Base-by-base conservation (phyloP, 2,797 vertebrate genomes). In the Zenarchopterus dispar region DNA sequence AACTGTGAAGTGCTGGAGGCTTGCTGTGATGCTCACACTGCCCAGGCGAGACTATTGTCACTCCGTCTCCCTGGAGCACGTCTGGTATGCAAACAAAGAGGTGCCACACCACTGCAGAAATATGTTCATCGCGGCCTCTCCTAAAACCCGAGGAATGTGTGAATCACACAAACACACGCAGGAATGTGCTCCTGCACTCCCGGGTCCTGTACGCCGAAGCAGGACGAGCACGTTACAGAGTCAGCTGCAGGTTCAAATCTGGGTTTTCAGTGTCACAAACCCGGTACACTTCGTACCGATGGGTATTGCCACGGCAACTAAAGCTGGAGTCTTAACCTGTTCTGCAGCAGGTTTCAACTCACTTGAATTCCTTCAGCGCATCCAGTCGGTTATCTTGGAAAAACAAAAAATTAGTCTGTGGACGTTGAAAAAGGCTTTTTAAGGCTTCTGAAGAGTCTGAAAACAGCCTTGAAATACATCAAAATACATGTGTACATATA, bases 71-170 rank as follows among this genome's bases (percentile, higher is more conserved):
- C 68, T 5, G 75, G 78, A 87, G 80, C 78, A 71, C 0, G 82
- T 87, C 80, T 89, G 88, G 85, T 82, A 91, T 91, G 88, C 86
- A 87, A 90, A 88, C 84, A 81, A 62, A 59, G 73, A 84, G 80
- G 76, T 81, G 82, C 75, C 64, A 67, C 67, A 76, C 41, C 52
- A 73, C 67, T 73, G 66, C 63, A 78, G 81, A 77, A 88, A 89
- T 84, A 72, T 81, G 76, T 62, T 87, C 80, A 84, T 81, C 79
- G n/a, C 67, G 62, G 79, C 79, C 81, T 77, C 76, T 83, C 52
- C 70, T 68, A 86, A 69, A 80, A 81, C 60, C 81, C 11, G 57
- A 49, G 82, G 83, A 86, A 90, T 85, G 86, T 82, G 75, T 73
- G 81, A 88, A 78, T 80, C 60, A 81, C 65, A 73, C 62, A 80